Evolutionary conservation across 2,888 invertebrate genomes (phyloP), one percentile per base, ranked within the genome.

Genomic region (Meandrusa payeni): DNA sequence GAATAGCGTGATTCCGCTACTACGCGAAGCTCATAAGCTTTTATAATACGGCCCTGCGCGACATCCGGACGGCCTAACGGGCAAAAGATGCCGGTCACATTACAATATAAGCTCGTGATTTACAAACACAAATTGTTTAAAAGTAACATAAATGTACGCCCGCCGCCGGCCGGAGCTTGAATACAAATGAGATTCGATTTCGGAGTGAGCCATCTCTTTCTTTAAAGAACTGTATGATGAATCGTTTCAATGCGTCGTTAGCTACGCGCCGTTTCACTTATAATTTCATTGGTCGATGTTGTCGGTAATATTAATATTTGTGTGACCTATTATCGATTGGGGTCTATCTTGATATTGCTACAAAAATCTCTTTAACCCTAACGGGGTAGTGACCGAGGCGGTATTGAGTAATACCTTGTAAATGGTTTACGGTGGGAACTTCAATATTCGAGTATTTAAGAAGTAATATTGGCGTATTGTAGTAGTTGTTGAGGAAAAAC

Each of bases 271-370:
- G 69, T 59, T 69, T 71, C 70, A 70, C 77, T 73, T 73, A 76
- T 80, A 76, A 77, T 77, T 76, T 78, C 64, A 76, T 75, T 72
- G 69, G 70, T 73, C 75, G 71, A 80, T 75, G 76, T 78, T 80
- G 79, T 77, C 75, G 68, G 80, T 76, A 73, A 77, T 76, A 85
- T 85, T 82, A 85, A 86, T 86, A 82, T 76, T 72, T 68, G 66
- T 56, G 64, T 79, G 80, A 81, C 77, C 85, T 74, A 75, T 74
- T 76, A 83, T 83, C 85, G 64, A 50, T 37, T n/a, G 52, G 54
- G 80, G 76, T 85, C 73, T 76, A 83, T 85, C 82, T 75, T 43
- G 42, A 49, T 54, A 52, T n/a, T n/a, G n/a, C n/a, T n/a, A n/a
- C n/a, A n/a, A n/a, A n/a, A n/a, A n/a, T n/a, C n/a, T n/a, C n/a